These are phyloP conservation scores for Corbicula japonica DNA, from an alignment of 2,888 invertebrate genomes.

Conservation along the genomic window DNA sequence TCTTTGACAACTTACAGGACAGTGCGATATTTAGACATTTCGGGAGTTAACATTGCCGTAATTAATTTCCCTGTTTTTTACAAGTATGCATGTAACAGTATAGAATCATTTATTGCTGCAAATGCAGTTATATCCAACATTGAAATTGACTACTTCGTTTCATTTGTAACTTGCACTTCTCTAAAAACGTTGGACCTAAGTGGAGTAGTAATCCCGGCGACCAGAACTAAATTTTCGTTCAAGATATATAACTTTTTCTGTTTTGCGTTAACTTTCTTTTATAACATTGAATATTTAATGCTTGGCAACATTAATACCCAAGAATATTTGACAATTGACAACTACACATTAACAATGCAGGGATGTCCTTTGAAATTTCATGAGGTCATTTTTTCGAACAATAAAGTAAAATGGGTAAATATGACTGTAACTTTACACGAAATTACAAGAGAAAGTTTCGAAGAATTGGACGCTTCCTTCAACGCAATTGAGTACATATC, in stretches of 20 bases:
- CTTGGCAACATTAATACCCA: neutral
- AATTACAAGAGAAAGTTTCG: neutral
- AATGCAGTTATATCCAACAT: neutral
- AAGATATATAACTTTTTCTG: neutral
- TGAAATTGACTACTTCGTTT: neutral
- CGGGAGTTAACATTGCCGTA: neutral
- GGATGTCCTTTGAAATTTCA: neutral
- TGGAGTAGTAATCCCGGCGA: neutral
- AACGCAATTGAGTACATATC: constrained; percentile 12
- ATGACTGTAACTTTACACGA: neutral
- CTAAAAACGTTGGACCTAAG: constrained; percentile 10
- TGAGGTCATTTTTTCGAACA: neutral
- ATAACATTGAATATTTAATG: neutral
- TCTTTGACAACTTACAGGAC: neutral
- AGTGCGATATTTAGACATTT: neutral
- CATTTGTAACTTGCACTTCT: neutral
- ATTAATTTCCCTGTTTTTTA: neutral
- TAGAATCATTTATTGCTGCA: neutral
- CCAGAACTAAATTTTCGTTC: neutral
- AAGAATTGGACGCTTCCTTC: neutral
- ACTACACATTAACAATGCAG: neutral
- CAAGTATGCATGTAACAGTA: neutral
- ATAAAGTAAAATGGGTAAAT: neutral
- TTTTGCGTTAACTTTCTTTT: neutral
- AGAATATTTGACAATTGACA: neutral